A percentile compares a stretch with the other conserved stretches of the same genome.
phyloP scores from a whole-genome alignment of 2,888 invertebrate genomes.

The Argyresthia goedartella region DNA sequence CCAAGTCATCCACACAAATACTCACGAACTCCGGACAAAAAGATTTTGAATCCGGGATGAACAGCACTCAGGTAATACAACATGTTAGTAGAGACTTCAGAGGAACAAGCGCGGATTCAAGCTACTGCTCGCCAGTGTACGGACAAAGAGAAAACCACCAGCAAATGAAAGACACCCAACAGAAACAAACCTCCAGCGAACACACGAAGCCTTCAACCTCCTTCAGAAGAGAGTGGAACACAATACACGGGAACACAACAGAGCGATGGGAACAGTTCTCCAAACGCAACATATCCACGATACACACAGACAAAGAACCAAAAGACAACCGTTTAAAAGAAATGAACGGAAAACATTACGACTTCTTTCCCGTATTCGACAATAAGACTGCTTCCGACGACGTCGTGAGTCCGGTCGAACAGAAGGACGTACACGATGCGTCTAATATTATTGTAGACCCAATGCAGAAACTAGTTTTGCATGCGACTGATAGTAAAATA shows the following conservation, averaged over 20 bases:
- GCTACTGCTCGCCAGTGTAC: conserved; percentile 61
- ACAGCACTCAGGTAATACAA: conserved; percentile 55
- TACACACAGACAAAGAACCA: conserved; percentile 26
- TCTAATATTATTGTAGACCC: conserved; percentile 63
- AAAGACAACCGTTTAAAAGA: conserved; percentile 24
- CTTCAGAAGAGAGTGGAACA: conserved; percentile 51
- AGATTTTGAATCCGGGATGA: conserved; percentile 64
- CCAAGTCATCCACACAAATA: conserved; percentile 62
- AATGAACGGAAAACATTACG: conserved; percentile 54
- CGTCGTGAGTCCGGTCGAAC: background rate
- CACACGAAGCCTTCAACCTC: conserved; percentile 53
- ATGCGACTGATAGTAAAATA: conserved; percentile 67
- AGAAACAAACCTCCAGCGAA: conserved; percentile 46
- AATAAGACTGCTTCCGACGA: conserved; percentile 32
- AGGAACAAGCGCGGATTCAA: conserved; percentile 42
- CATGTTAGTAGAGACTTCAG: conserved; percentile 35
- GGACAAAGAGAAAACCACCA: conserved; percentile 64
- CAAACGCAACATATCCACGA: conserved; percentile 47
- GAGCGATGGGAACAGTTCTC: conserved; percentile 59
- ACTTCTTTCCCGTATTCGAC: conserved; percentile 62
- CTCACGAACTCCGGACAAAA: conserved; percentile 61
- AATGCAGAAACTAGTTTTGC: conserved; percentile 66
- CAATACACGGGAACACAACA: conserved; percentile 38
- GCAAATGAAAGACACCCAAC: conserved; percentile 62
- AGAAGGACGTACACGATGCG: conserved; percentile 40